Conservation (phyloP, 2,888 invertebrate genomes). For the Drosophila maculinotata region DNA sequence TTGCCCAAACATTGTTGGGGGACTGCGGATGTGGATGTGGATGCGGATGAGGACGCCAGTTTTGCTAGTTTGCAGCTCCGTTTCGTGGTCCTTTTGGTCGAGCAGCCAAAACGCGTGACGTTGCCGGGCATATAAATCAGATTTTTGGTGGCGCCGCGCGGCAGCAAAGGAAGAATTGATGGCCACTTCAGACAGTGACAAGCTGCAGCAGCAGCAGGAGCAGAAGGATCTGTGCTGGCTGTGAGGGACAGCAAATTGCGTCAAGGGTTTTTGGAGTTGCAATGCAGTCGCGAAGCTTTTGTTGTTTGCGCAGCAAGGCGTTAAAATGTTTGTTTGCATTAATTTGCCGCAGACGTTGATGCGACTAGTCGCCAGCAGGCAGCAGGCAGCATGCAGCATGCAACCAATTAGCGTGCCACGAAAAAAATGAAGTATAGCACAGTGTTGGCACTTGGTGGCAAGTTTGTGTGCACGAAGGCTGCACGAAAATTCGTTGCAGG, state of each 20-base stretch:
- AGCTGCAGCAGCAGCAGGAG: constrained; percentile 29
- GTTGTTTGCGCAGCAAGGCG: constrained; percentile 66
- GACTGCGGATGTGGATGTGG: constrained; percentile 20
- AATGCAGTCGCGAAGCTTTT: constrained; percentile 31
- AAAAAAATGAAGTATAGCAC: constrained; percentile 4
- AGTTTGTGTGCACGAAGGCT: no score
- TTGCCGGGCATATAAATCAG: constrained; percentile 78
- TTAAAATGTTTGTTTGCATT: constrained; percentile 81
- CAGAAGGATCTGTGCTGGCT: no score
- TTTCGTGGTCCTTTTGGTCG: constrained; percentile 14
- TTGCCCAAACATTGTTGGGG: constrained; percentile 64
- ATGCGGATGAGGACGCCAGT: constrained; percentile 14
- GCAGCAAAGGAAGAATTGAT: constrained; percentile 70
- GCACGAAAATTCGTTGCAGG: constrained; percentile 31
- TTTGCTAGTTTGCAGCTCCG: constrained; percentile 24
- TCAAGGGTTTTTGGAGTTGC: constrained; percentile 49
- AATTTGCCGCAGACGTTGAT: constrained; percentile 74
- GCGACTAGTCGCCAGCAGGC: constrained; percentile 19
- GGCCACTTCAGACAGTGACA: constrained; percentile 78
- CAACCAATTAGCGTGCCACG: constrained; percentile 57
- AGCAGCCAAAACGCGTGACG: constrained; percentile 59
- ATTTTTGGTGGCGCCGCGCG: constrained; percentile 49
- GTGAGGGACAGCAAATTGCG: constrained; percentile 65
- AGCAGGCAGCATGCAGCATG: constrained; percentile 32
- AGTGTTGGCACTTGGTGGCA: constrained; percentile 7